phyloP scores from a whole-genome alignment of 2,113 vertebrate species.

The Aramus guarauna region DNA sequence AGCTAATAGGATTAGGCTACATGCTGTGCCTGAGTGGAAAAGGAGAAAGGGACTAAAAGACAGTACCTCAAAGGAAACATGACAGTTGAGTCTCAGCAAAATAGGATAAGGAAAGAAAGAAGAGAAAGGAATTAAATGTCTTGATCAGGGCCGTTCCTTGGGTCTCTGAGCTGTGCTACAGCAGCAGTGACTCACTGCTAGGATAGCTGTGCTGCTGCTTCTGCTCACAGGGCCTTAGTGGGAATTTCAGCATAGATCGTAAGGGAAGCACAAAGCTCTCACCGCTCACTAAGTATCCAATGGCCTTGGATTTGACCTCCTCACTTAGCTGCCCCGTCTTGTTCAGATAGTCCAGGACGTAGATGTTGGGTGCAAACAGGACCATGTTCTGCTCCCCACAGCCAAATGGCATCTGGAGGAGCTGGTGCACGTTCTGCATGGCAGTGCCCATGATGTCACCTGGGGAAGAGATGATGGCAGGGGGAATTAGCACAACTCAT shows the following conservation, averaged over 20 bases:
- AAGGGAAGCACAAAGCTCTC: slow-evolving; percentile 17
- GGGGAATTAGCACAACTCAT: not conserved
- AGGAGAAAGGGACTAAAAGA: not conserved
- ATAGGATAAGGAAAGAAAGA: not conserved
- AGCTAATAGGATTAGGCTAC: not conserved
- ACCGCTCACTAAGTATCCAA: slow-evolving; percentile 79
- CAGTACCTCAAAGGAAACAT: not conserved
- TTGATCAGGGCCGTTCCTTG: not conserved
- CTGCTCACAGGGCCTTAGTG: not conserved
- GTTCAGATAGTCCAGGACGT: slow-evolving; percentile 83
- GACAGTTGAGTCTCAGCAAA: not conserved
- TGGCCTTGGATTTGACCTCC: slow-evolving; percentile 70
- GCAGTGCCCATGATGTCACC: slow-evolving; percentile 85
- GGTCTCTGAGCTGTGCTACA: not conserved
- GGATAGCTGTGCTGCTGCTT: not conserved
- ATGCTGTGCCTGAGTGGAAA: not conserved
- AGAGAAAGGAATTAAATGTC: not conserved
- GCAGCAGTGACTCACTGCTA: not conserved
- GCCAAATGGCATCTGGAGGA: slow-evolving; percentile 85
- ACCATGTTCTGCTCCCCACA: slow-evolving; percentile 92
- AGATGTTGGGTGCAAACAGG: slow-evolving; percentile 86
- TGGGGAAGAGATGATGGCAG: slow-evolving; percentile 8
- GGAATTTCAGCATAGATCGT: not conserved
- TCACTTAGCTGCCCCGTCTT: slow-evolving; percentile 79
- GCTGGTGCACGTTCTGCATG: slow-evolving; percentile 78